Conservation (phyloP, 2,797 vertebrate genomes). For the Sarcoramphus papa region DNA sequence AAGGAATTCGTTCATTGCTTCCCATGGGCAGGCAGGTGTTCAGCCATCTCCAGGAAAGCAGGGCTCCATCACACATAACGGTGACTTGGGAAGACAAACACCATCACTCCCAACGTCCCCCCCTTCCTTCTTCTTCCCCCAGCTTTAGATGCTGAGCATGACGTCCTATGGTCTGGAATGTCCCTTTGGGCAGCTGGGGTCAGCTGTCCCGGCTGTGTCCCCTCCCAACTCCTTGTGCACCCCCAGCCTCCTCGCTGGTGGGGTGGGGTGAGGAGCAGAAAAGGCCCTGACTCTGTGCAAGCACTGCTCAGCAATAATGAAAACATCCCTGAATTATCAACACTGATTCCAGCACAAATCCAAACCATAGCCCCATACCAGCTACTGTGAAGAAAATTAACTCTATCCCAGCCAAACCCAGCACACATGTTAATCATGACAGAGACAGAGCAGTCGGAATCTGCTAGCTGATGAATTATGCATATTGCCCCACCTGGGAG, state of each 20-base stretch:
- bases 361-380: not conserved
- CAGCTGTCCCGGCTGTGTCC: too few relatives aligned
- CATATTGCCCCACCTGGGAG: constrained; percentile 52
- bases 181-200: not conserved
- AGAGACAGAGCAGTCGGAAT: not conserved
- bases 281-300: accelerated
- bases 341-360: not conserved
- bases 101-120: not conserved
- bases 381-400: not conserved
- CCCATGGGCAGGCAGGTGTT: not conserved
- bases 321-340: not conserved
- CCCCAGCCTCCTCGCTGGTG: not conserved
- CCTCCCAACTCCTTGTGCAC: too few relatives aligned
- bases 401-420: not conserved
- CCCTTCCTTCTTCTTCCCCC: too few relatives aligned
- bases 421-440: not conserved
- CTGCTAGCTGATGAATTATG: constrained; percentile 49
- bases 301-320: not conserved
- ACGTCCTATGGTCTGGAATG: too few relatives aligned
- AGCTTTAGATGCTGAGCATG: too few relatives aligned
- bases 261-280: not conserved
- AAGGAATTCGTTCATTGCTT: not conserved
- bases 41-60: not conserved
- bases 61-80: not conserved
- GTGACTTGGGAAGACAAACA: not conserved